These are phyloP conservation scores for Catharus bicknelli DNA, from an alignment of 2,113 vertebrate species.

Conservation along the genomic window DNA sequence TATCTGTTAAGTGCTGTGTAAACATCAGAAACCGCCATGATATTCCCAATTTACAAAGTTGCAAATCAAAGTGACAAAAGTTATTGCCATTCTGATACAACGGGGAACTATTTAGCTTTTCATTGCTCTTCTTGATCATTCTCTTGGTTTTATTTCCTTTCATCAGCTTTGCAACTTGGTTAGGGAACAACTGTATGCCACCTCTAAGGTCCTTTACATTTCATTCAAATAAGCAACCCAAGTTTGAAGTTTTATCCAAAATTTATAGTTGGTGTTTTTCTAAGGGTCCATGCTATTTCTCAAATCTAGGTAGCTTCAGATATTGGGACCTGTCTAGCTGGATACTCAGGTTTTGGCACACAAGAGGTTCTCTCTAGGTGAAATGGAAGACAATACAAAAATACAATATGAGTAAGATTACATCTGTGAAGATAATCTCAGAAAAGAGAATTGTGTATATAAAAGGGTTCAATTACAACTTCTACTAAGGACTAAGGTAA, in stretches of 20 bases:
- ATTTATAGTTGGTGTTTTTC: neutral
- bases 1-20: constrained; percentile 16
- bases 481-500: neutral
- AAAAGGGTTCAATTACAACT: neutral
- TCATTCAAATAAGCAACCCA: neutral
- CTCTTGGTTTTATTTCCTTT: constrained; percentile 32
- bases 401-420: neutral
- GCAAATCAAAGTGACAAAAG: constrained; percentile 44
- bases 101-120: neutral
- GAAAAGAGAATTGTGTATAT: neutral
- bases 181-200: neutral
- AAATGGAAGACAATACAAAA: neutral
- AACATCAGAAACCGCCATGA: constrained; percentile 26
- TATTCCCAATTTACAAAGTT: constrained; percentile 50
- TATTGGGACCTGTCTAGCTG: neutral
- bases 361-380: neutral
- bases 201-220: neutral
- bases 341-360: neutral
- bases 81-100: constrained; percentile 30
- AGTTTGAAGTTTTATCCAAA: neutral
- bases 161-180: neutral
- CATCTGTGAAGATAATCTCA: neutral
- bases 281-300: neutral
- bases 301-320: neutral
- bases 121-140: constrained; percentile 22